Evolutionary conservation across 2,888 invertebrate species (phyloP).

Genomic region (Parnassius orleans): DNA sequence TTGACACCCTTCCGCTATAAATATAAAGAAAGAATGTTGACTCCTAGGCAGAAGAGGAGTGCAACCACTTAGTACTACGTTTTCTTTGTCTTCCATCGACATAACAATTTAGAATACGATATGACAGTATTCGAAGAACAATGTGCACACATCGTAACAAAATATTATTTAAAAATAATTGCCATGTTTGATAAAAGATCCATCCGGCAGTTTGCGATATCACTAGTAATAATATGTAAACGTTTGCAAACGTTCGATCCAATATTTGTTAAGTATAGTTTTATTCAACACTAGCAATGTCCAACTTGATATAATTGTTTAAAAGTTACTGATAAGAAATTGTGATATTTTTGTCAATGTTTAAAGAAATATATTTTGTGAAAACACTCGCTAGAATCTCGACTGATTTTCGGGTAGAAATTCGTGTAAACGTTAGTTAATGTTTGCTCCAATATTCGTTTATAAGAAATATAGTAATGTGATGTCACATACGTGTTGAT

Average conservation of each 20-base stretch:
- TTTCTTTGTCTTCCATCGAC: no score
- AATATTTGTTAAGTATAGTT: slow-evolving; percentile 10
- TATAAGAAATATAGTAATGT: slow-evolving; percentile 1
- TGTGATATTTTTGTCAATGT: slow-evolving; percentile 28
- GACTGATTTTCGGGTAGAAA: slow-evolving; percentile 52
- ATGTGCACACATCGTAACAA: slow-evolving; percentile 4
- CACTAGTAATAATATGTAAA: background rate
- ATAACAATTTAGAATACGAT: no score
- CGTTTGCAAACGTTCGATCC: slow-evolving; percentile 7
- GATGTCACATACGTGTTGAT: slow-evolving; percentile 6
- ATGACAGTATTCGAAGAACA: background rate
- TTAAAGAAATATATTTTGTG: slow-evolving; percentile 25
- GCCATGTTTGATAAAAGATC: slow-evolving; percentile 15
- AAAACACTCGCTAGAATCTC: slow-evolving; percentile 40
- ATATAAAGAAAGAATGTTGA: no score
- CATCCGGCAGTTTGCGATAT: slow-evolving; percentile 7
- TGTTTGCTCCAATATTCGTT: slow-evolving; percentile 26
- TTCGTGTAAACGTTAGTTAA: no score
- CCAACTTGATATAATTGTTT: background rate
- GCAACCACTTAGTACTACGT: no score
- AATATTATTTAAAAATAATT: slow-evolving; percentile 2
- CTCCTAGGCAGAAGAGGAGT: no score
- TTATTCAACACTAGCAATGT: background rate
- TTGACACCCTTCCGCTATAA: no score
- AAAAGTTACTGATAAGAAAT: slow-evolving; percentile 3